phyloP scores from a whole-genome alignment of 2,888 invertebrate species.

The Syrphus vitripennis region DNA sequence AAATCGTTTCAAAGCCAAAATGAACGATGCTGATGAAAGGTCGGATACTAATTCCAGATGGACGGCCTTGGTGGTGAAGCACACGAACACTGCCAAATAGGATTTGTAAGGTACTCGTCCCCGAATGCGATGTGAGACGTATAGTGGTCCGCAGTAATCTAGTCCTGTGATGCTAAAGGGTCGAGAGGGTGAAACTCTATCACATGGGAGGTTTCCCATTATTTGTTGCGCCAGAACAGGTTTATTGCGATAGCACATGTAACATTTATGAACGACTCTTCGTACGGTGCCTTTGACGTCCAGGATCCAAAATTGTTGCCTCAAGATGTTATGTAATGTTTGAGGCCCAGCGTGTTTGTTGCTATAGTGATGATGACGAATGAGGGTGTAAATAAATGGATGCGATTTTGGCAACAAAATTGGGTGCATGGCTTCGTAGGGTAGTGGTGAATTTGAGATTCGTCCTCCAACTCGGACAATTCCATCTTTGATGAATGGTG shows the following conservation, averaged over 20 bases:
- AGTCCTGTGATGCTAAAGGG: neutral
- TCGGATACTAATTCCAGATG: neutral
- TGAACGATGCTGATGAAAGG: neutral
- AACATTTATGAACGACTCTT: neutral
- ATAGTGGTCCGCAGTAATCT: constrained; percentile 27
- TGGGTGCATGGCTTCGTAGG: constrained; percentile 17
- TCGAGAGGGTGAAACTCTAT: neutral
- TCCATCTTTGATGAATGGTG: constrained; percentile 10
- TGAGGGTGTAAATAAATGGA: neutral
- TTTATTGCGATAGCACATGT: constrained; percentile 20
- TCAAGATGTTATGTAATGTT: constrained; percentile 12
- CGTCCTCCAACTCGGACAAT: constrained; percentile 29
- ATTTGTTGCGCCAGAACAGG: neutral
- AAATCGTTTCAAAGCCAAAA: constrained; percentile 3
- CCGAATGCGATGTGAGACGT: neutral
- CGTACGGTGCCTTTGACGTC: neutral
- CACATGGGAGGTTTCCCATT: constrained; percentile 2
- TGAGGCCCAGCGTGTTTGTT: constrained; percentile 1
- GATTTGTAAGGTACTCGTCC: constrained; percentile 6
- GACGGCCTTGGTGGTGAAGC: constrained; percentile 30
- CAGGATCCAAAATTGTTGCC: constrained; percentile 17
- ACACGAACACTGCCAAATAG: constrained; percentile 14
- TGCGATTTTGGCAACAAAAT: neutral
- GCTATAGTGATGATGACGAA: neutral
- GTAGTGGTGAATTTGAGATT: neutral